Percentiles rank a stretch among this genome's conserved stretches.
Evolutionary conservation across 2,113 vertebrate species (phyloP).

Genomic region (Myxocyprinus asiaticus): DNA sequence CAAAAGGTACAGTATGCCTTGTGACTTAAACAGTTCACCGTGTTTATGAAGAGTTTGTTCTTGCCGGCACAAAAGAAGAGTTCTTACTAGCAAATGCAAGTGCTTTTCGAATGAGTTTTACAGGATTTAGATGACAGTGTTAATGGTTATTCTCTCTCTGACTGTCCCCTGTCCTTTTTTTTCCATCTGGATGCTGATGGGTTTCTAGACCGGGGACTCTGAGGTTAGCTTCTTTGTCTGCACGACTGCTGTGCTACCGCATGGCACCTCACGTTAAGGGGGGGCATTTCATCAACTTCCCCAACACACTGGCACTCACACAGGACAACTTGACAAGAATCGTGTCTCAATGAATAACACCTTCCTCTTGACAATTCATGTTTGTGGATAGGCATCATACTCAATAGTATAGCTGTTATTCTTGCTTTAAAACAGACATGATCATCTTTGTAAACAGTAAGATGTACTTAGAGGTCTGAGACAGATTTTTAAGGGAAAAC

Average conservation of each 20-base stretch:
- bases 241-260: constrained; percentile 80
- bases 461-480: too few relatives aligned
- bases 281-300: constrained; percentile 80
- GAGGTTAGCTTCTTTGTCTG: constrained; percentile 82
- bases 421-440: too few relatives aligned
- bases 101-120: constrained; percentile 8
- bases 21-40: too few relatives aligned
- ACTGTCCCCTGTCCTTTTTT: constrained; percentile 72
- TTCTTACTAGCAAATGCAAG: neutral
- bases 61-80: neutral
- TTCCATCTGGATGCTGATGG: constrained; percentile 68
- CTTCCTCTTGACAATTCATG: too few relatives aligned
- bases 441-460: too few relatives aligned
- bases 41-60: neutral
- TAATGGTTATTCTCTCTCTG: constrained; percentile 74
- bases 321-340: neutral
- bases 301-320: constrained; percentile 72
- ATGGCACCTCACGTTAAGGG: constrained; percentile 77
- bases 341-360: neutral
- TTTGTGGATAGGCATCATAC: too few relatives aligned
- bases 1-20: constrained; percentile 24
- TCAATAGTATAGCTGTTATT: too few relatives aligned
- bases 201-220: constrained; percentile 80
- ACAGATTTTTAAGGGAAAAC: too few relatives aligned
- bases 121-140: constrained; percentile 57